A percentile compares a stretch with the other conserved stretches of the same genome.
phyloP scores from a whole-genome alignment of 2,797 vertebrate genomes.

The Antennarius maculatus region DNA sequence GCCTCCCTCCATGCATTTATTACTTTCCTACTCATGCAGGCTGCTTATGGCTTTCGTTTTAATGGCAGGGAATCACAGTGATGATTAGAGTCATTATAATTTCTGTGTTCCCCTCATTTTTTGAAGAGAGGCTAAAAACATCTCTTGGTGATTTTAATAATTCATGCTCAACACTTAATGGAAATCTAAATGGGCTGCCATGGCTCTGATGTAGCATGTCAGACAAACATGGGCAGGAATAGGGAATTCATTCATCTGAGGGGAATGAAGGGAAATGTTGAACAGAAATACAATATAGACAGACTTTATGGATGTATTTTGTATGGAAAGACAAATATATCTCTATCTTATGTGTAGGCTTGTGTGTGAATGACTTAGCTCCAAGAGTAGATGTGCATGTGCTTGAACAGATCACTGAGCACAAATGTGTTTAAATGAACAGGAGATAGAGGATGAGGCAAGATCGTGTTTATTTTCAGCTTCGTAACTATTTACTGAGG shows the following conservation, averaged over 20 bases:
- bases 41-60: slow-evolving; percentile 51
- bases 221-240: slow-evolving; percentile 50
- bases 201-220: slow-evolving; percentile 52
- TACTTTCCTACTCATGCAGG: slow-evolving; percentile 48
- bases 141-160: slow-evolving; percentile 63
- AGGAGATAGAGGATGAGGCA: slow-evolving; percentile 26
- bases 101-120: slow-evolving; percentile 41
- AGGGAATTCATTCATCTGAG: slow-evolving; percentile 7
- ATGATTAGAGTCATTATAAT: slow-evolving; percentile 54
- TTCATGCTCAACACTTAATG: slow-evolving; percentile 63
- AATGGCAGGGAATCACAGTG: slow-evolving; percentile 27
- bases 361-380: slow-evolving; percentile 27
- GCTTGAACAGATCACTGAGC: slow-evolving; percentile 57
- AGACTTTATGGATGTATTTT: slow-evolving; percentile 9
- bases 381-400: slow-evolving; percentile 33
- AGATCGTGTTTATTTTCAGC: slow-evolving; percentile 50
- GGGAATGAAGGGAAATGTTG: slow-evolving; percentile 16
- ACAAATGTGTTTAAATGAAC: slow-evolving; percentile 40
- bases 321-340: slow-evolving; percentile 19
- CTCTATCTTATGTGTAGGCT: slow-evolving; percentile 18
- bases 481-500: slow-evolving; percentile 36
- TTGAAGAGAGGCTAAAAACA: slow-evolving; percentile 37
- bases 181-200: slow-evolving; percentile 59
- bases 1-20: slow-evolving; percentile 50
- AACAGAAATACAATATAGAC: slow-evolving; percentile 4